Conservation (phyloP, 2,888 invertebrate species). For the Agrochola litura region DNA sequence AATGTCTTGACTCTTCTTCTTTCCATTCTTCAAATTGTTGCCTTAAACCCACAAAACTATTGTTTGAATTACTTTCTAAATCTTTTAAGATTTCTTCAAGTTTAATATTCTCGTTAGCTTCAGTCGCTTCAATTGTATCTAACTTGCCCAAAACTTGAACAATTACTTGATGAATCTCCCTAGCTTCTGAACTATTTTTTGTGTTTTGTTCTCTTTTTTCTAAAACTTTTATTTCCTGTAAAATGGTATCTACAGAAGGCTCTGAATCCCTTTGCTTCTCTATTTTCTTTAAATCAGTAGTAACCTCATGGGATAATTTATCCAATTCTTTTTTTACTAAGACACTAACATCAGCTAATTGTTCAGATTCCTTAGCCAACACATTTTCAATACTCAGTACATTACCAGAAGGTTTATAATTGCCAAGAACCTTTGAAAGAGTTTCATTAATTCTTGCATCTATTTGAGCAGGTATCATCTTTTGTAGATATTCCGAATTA, state of each 20-base stretch:
- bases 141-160: constrained; percentile 70
- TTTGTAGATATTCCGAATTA: constrained; percentile 47
- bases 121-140: constrained; percentile 62
- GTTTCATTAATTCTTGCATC: constrained; percentile 63
- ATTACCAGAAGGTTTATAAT: constrained; percentile 58
- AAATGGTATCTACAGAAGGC: constrained; percentile 72
- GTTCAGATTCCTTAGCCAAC: constrained; percentile 74
- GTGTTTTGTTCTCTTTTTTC: constrained; percentile 73
- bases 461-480: constrained; percentile 52
- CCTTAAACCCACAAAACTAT: constrained; percentile 60
- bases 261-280: constrained; percentile 59
- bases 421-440: constrained; percentile 49
- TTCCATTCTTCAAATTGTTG: constrained; percentile 68
- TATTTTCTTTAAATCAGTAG: constrained; percentile 66
- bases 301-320: constrained; percentile 74
- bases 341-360: constrained; percentile 73
- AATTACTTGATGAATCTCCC: constrained; percentile 74
- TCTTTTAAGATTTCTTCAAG: constrained; percentile 71
- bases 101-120: constrained; percentile 69
- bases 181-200: constrained; percentile 70
- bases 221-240: constrained; percentile 74
- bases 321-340: constrained; percentile 76
- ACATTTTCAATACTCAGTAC: constrained; percentile 67
- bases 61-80: constrained; percentile 67
- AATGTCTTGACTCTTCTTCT: constrained; percentile 62